These are phyloP conservation scores for Leptopilina syphax DNA, from an alignment of 2,888 invertebrate genomes.

Conservation along the genomic window DNA sequence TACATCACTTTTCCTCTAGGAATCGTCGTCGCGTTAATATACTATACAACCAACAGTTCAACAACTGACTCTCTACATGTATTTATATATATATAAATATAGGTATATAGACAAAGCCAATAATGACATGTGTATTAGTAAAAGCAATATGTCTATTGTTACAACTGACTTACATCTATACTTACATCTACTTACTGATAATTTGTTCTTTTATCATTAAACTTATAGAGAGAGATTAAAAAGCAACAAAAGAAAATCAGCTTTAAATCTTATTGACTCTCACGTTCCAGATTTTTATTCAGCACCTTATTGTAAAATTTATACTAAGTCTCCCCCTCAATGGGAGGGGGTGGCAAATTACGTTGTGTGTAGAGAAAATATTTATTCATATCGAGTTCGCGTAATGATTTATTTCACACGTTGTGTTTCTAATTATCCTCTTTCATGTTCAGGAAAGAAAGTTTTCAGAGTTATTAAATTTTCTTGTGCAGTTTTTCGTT, in stretches of 20 bases:
- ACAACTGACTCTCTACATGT: neutral
- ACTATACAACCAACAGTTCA: neutral
- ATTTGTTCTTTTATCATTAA: constrained; percentile 7
- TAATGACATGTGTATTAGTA: neutral
- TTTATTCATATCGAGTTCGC: neutral
- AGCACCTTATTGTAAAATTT: neutral
- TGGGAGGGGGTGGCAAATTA: constrained; percentile 7
- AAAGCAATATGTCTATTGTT: constrained; percentile 4
- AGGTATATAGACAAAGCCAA: neutral
- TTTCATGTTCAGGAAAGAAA: constrained; percentile 16
- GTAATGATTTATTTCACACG: constrained; percentile 33
- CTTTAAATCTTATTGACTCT: constrained; percentile 20
- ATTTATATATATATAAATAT: neutral
- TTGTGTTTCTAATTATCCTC: constrained; percentile 14
- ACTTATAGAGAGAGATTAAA: neutral
- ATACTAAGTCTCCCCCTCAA: neutral
- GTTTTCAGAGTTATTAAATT: constrained; percentile 21
- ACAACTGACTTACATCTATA: constrained; percentile 6
- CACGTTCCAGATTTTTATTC: constrained; percentile 32
- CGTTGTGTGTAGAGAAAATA: constrained; percentile 6
- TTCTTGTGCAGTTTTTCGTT: neutral
- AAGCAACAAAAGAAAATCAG: constrained; percentile 17
- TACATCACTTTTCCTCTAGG: constrained; percentile 67
- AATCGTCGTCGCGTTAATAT: constrained; percentile 37
- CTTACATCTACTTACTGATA: neutral